Conservation (phyloP, 2,113 vertebrate species). For the Baryphthengus martii region DNA sequence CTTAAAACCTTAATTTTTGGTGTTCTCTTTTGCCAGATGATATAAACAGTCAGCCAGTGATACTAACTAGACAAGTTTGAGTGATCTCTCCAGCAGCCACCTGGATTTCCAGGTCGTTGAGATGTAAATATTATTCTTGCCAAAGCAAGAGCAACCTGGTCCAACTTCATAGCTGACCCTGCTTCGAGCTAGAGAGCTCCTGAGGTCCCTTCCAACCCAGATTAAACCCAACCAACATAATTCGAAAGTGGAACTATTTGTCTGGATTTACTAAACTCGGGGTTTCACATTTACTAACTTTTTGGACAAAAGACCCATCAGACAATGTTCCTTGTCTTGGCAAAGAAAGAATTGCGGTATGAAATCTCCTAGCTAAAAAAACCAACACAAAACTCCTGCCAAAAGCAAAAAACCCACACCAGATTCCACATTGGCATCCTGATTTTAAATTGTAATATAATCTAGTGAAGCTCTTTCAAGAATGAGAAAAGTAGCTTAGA, state of each 20-base stretch:
- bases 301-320: not conserved
- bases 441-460: not conserved
- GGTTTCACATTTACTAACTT: not conserved
- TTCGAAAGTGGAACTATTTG: not conserved
- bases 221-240: not conserved
- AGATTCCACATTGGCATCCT: not conserved
- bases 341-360: not conserved
- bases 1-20: not conserved
- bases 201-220: not conserved
- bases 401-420: accelerated
- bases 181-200: not conserved
- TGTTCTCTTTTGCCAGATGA: not conserved
- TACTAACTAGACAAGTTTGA: not conserved
- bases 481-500: not conserved
- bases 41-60: not conserved
- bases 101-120: not conserved
- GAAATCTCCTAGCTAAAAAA: not conserved
- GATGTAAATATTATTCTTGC: not conserved
- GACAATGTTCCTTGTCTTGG: not conserved
- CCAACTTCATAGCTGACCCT: not conserved
- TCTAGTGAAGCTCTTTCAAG: not conserved
- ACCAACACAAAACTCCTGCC: accelerated
- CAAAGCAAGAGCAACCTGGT: not conserved
- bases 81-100: not conserved
- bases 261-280: not conserved